Percentiles rank a stretch among this genome's conserved stretches.
Conservation (phyloP, 2,113 vertebrate species). For the Ranitomeya variabilis region DNA sequence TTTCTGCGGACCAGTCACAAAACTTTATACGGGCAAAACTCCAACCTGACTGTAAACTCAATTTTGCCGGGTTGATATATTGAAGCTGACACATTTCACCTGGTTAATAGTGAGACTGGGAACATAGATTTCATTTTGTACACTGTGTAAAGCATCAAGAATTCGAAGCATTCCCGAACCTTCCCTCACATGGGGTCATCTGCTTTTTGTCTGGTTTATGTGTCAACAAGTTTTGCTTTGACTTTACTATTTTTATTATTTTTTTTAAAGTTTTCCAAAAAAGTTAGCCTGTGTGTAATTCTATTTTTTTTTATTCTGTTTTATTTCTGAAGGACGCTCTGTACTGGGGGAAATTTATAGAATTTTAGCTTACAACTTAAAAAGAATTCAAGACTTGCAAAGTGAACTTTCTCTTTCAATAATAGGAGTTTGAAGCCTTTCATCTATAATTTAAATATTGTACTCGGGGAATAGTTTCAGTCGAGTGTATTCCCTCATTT, state of each 20-base stretch:
- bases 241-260: conserved; percentile 18
- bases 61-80: conserved; percentile 41
- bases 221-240: conserved; percentile 39
- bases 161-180: conserved; percentile 10
- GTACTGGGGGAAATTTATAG: conserved; percentile 32
- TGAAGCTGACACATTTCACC: conserved; percentile 35
- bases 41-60: conserved; percentile 32
- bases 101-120: conserved; percentile 27
- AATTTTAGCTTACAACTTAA: conserved; percentile 24
- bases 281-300: conserved; percentile 8
- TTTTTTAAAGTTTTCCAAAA: conserved; percentile 17
- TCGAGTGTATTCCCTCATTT: conserved; percentile 30
- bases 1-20: conserved; percentile 21
- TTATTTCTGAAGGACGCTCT: conserved; percentile 30
- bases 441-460: conserved; percentile 20
- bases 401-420: conserved; percentile 4
- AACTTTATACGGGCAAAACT: conserved; percentile 4
- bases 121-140: conserved; percentile 35
- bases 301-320: conserved; percentile 26
- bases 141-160: conserved; percentile 21
- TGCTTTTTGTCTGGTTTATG: conserved; percentile 36
- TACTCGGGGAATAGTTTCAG: conserved; percentile 18
- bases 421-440: conserved; percentile 18
- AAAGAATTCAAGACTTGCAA: conserved; percentile 18
- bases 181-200: conserved; percentile 14